Percentiles rank a stretch among this genome's conserved stretches.
Evolutionary conservation across 2,888 invertebrate species (phyloP).

Genomic region (Melanophora roralis): DNA sequence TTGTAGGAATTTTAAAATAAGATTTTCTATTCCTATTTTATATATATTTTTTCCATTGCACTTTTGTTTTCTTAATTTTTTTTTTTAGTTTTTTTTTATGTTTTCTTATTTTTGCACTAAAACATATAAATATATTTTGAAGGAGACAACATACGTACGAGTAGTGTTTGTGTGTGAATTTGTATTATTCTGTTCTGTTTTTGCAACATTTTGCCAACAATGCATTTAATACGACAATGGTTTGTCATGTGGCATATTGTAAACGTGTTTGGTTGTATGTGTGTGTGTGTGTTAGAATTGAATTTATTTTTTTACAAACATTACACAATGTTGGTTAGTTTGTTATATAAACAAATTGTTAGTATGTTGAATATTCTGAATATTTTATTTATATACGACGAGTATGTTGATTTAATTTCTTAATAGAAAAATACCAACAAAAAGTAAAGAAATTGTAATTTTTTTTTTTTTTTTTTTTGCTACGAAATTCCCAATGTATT

Average conservation of each 20-base stretch:
- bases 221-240: constrained; percentile 59
- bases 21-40: neutral
- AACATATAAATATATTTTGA: constrained; percentile 19
- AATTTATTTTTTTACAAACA: too few species aligned
- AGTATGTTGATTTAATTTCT: constrained; percentile 48
- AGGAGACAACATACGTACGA: neutral
- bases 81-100: too few species aligned
- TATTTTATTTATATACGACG: constrained; percentile 44
- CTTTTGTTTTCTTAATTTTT: constrained; percentile 1
- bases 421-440: constrained; percentile 14
- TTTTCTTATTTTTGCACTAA: constrained; percentile 2
- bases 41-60: constrained; percentile 1
- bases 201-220: constrained; percentile 61
- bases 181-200: constrained; percentile 41
- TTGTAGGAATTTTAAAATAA: neutral
- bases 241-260: constrained; percentile 61
- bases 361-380: constrained; percentile 51
- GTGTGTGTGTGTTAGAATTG: too few species aligned
- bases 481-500: constrained; percentile 9
- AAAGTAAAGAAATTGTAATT: neutral
- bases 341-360: constrained; percentile 48
- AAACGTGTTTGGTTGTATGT: neutral
- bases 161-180: neutral
- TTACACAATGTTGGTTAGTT: constrained; percentile 36
- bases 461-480: constrained; percentile 1